These are phyloP conservation scores for Chiroxiphia lanceolata DNA, from an alignment of 2,797 vertebrate genomes.

Conservation along the genomic window DNA sequence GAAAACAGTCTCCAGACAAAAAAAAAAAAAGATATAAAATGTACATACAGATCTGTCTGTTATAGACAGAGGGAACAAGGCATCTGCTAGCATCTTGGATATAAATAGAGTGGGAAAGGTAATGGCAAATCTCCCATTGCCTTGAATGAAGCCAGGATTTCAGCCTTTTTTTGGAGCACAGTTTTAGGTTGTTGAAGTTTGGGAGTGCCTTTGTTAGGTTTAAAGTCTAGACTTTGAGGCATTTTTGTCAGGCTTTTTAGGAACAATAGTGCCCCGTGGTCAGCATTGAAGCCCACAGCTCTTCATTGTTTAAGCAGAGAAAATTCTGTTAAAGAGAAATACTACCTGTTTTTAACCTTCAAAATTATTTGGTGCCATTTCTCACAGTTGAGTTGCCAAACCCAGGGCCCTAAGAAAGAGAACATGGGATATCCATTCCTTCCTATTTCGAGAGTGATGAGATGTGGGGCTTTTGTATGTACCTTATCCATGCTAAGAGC, in stretches of 20 bases:
- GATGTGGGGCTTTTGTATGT: background rate
- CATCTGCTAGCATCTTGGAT: conserved; percentile 49
- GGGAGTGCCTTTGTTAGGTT: background rate
- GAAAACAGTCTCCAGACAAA: background rate
- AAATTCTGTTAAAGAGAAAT: background rate
- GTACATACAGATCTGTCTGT: conserved; percentile 32
- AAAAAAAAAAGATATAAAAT: background rate
- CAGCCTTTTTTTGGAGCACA: conserved; percentile 28
- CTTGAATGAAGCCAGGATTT: conserved; percentile 53
- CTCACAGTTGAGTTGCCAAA: background rate
- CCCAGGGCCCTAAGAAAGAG: background rate
- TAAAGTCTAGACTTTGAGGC: background rate
- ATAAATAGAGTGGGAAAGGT: conserved; percentile 67
- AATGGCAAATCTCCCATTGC: conserved; percentile 63
- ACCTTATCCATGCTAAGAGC: background rate
- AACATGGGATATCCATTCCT: background rate
- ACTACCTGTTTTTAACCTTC: background rate
- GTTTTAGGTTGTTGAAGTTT: conserved; percentile 21
- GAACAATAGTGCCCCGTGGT: background rate
- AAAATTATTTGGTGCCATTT: background rate
- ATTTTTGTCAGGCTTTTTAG: background rate
- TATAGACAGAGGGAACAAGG: conserved; percentile 55
- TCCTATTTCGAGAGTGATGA: background rate
- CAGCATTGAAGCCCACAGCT: background rate
- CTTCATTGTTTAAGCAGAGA: background rate